These are phyloP conservation scores for Tinea semifulvella DNA, from an alignment of 2,888 invertebrate genomes.

Conservation along the genomic window DNA sequence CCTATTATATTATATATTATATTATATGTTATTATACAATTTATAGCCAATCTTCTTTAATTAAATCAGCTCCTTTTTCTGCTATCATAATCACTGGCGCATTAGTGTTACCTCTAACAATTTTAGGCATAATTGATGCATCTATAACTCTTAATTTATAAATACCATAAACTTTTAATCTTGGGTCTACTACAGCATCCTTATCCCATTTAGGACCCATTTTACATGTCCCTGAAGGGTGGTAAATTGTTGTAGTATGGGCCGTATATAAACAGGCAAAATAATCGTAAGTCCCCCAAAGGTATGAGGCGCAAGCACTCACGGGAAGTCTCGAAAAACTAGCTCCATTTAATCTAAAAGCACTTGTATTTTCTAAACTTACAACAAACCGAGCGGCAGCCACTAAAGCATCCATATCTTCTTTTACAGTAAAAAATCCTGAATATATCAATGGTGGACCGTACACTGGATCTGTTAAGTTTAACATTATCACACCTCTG, in stretches of 20 bases:
- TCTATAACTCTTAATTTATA: conserved; percentile 72
- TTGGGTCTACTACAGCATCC: conserved; percentile 72
- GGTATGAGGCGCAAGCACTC: conserved; percentile 62
- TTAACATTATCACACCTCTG: conserved; percentile 69
- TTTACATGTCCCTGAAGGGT: conserved; percentile 75
- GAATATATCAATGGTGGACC: conserved; percentile 79
- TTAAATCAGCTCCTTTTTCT: conserved; percentile 82
- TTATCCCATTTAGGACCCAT: conserved; percentile 72
- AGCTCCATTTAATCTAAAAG: conserved; percentile 66
- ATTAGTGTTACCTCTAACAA: conserved; percentile 79
- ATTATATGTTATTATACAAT: background rate
- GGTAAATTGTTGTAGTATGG: conserved; percentile 76
- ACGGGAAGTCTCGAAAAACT: conserved; percentile 62
- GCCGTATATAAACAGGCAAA: conserved; percentile 71
- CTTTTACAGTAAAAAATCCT: conserved; percentile 70
- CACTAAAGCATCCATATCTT: conserved; percentile 70
- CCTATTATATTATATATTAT: no score
- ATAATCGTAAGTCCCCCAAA: conserved; percentile 72
- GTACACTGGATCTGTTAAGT: conserved; percentile 74
- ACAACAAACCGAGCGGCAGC: conserved; percentile 68
- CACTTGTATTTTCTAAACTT: conserved; percentile 66
- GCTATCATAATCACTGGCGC: conserved; percentile 88
- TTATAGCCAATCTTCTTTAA: conserved; percentile 65
- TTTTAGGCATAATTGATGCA: conserved; percentile 72
- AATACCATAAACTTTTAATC: conserved; percentile 70